Conservation (phyloP, 1,140 invertebrate genomes). For the Cyclina sinensis region DNA sequence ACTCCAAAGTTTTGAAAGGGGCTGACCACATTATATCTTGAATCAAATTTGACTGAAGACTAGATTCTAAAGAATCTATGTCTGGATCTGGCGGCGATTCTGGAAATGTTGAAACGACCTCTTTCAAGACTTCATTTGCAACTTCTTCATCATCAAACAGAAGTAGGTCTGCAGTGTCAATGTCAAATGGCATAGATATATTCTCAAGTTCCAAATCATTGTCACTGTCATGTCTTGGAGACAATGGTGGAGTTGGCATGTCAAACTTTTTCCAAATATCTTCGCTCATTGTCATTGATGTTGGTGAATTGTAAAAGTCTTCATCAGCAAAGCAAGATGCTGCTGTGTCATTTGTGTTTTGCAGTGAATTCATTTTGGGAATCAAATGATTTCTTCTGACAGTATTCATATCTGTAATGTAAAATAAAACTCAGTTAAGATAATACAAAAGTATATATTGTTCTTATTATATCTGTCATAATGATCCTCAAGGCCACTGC, state of each 20-base stretch:
- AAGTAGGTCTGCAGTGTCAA: slow-evolving; percentile 60
- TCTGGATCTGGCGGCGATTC: slow-evolving; percentile 70
- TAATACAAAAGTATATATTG: no score
- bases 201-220: slow-evolving; percentile 71
- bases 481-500: slow-evolving; percentile 30
- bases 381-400: slow-evolving; percentile 3
- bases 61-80: slow-evolving; percentile 36
- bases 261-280: slow-evolving; percentile 89
- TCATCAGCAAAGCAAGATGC: slow-evolving; percentile 2
- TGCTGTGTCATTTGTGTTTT: not conserved
- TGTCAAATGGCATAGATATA: slow-evolving; percentile 65
- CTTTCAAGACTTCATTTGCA: slow-evolving; percentile 37
- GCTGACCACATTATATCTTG: slow-evolving; percentile 92
- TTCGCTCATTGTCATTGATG: slow-evolving; percentile 76
- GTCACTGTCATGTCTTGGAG: slow-evolving; percentile 79
- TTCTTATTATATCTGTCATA: slow-evolving; percentile 4
- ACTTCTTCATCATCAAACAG: slow-evolving; percentile 68
- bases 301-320: slow-evolving; percentile 55
- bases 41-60: slow-evolving; percentile 79
- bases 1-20: slow-evolving; percentile 65
- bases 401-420: slow-evolving; percentile 24
- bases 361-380: slow-evolving; percentile 10
- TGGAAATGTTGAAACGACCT: slow-evolving; percentile 68
- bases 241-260: slow-evolving; percentile 83
- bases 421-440: slow-evolving; percentile 6